A percentile compares a stretch with the other conserved stretches of the same genome.
Evolutionary conservation across 2,797 vertebrate genomes (phyloP).

Genomic region (Hyperoplus immaculatus): DNA sequence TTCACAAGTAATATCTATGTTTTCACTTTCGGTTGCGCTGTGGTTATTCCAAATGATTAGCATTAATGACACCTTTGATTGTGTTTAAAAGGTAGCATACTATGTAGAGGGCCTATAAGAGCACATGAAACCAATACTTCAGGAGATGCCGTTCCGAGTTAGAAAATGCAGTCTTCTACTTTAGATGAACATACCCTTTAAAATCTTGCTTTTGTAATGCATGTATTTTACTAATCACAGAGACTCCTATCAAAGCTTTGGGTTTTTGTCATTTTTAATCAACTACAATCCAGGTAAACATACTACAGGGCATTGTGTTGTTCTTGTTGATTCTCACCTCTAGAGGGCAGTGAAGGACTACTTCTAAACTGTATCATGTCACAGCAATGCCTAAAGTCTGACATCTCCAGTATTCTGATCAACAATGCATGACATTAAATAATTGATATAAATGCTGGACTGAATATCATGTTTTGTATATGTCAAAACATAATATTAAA

Average conservation of each 20-base stretch:
- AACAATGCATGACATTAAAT: constrained; percentile 7
- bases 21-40: too few relatives aligned
- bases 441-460: background rate
- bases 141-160: too few relatives aligned
- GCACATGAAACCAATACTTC: background rate
- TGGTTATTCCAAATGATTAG: background rate
- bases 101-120: background rate
- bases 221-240: background rate
- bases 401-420: background rate
- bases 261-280: background rate
- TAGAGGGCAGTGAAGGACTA: constrained; percentile 44
- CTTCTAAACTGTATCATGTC: background rate
- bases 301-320: background rate
- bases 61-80: background rate
- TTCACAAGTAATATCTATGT: background rate
- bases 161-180: background rate
- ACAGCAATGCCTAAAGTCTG: background rate
- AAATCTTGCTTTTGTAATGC: background rate
- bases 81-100: background rate
- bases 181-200: background rate
- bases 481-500: background rate
- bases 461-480: background rate
- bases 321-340: background rate
- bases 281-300: background rate
- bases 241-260: background rate